Base-by-base conservation (phyloP, 1,140 invertebrate genomes). In the Camponotus vicinus region DNA sequence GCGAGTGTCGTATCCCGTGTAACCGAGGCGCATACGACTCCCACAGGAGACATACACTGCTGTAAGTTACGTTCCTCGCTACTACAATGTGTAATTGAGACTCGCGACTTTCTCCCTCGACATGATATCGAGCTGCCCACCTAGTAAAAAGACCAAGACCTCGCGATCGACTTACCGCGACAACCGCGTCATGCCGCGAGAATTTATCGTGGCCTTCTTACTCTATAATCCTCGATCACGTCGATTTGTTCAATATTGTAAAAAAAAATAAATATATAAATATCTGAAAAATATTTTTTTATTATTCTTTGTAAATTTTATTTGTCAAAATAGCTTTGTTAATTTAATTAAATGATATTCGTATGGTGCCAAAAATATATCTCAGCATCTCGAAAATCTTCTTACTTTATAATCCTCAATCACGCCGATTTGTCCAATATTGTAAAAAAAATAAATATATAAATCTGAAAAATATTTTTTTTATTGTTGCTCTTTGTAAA, bases 101-200 rank as follows among this genome's bases (percentile, higher is more conserved):
- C 89, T 57, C 27, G 79, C 78, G 85, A 90, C 88, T 90, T 90
- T 90, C 89, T 87, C 75, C 59, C 63, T 86, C 45, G 85, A 78
- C 85, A 61, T 67, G 70, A 86, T 83, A 86, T 75, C 57, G 34
- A 66, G 67, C 71, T 49, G 87, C 57, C 71, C 66, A 89, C 77
- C 77, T 63, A 49, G 59, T 18, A 64, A 59, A 69, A 89, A 61
- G 57, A 61, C 34, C n/a, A n/a, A 40, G 49, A 1, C 5, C 13
- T 9, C 64, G 15, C 27, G 63, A 84, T 55, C 67, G 49, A 57
- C 15, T 52, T 3, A 9, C 32, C 6, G 27, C 61, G 37, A 6
- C 42, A 21, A 63, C 18, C 34, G n/a, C 45, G 86, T 59, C 34
- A 73, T 42, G 61, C 37, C 37, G 67, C 70, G n/a, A 73, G 45